Percentiles rank a stretch among this genome's conserved stretches.
Conservation (phyloP, 2,113 vertebrate genomes). For the Casuarius casuarius region DNA sequence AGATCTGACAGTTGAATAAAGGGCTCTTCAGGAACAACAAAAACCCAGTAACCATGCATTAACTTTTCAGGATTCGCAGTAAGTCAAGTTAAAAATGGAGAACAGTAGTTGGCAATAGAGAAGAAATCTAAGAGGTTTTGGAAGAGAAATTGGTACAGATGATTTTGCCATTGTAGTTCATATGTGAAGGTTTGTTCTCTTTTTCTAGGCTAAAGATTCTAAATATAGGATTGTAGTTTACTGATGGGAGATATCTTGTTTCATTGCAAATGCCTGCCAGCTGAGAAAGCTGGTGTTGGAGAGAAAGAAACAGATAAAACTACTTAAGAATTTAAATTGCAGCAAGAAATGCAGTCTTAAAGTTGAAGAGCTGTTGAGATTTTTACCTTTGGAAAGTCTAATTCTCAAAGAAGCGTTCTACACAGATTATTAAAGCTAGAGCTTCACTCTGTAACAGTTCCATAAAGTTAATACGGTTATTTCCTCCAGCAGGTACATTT, state of each 20-base stretch:
- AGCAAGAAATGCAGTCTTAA: rapidly evolving
- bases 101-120: not conserved
- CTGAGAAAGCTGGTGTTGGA: not conserved
- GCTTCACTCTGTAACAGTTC: not conserved
- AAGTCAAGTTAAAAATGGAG: not conserved
- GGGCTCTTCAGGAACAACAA: not conserved
- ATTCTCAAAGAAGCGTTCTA: not conserved
- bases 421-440: not conserved
- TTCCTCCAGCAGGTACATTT: rapidly evolving
- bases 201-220: not conserved
- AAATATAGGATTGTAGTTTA: not conserved
- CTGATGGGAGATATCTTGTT: not conserved
- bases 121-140: not conserved
- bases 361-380: not conserved
- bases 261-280: rapidly evolving
- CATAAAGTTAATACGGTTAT: rapidly evolving
- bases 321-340: not conserved
- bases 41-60: not conserved
- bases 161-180: not conserved
- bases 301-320: not conserved
- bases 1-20: not conserved
- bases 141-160: not conserved
- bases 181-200: not conserved
- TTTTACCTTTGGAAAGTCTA: not conserved
- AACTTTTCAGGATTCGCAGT: not conserved